phyloP scores from a whole-genome alignment of 2,113 vertebrate genomes.

The Oceanites oceanicus region DNA sequence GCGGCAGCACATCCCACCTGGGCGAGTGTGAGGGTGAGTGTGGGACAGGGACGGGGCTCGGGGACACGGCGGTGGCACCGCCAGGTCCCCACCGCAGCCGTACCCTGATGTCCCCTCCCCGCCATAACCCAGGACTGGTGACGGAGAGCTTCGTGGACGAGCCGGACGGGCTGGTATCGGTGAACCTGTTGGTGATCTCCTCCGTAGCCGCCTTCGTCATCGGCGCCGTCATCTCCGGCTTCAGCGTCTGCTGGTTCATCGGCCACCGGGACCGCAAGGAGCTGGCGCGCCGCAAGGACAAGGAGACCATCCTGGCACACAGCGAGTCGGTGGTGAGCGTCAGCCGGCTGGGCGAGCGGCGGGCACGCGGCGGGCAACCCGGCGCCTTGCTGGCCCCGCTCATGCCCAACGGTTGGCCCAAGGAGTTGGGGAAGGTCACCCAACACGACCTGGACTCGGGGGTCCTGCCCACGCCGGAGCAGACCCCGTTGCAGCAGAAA shows the following conservation, averaged over 20 bases:
- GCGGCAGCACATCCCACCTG: conserved; percentile 87
- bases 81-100: accelerated
- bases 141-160: conserved; percentile 91
- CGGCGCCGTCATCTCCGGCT: conserved; percentile 89
- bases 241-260: conserved; percentile 94
- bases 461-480: conserved; percentile 91
- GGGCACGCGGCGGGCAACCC: conserved; percentile 28
- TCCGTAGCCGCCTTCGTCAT: conserved; percentile 93
- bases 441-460: conserved; percentile 86
- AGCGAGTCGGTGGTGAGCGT: conserved; percentile 91
- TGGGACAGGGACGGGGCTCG: neutral
- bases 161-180: conserved; percentile 88
- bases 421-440: conserved; percentile 74
- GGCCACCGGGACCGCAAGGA: conserved; percentile 88
- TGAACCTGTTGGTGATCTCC: conserved; percentile 92
- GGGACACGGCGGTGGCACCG: accelerated
- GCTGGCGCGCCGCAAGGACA: conserved; percentile 86
- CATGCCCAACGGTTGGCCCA: conserved; percentile 88
- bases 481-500: conserved; percentile 94
- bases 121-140: conserved; percentile 78
- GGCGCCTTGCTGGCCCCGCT: conserved; percentile 82
- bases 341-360: conserved; percentile 83
- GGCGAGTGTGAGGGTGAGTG: conserved; percentile 93
- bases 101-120: neutral
- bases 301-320: conserved; percentile 87